These are phyloP conservation scores for Campylorhamphus procurvoides DNA, from an alignment of 2,113 vertebrate genomes.

Conservation along the genomic window DNA sequence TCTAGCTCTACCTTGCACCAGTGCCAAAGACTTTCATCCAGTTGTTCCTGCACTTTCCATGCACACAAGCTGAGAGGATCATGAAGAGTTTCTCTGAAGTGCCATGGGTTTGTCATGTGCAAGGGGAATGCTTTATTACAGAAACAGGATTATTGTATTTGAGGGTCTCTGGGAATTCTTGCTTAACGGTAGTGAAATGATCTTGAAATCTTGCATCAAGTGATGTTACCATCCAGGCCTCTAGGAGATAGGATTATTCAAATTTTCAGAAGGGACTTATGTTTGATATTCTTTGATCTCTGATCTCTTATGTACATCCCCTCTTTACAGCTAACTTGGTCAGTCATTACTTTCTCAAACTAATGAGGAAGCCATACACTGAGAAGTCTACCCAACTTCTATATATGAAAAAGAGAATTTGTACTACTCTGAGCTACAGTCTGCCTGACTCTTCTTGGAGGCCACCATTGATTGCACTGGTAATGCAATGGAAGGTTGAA, in stretches of 20 bases:
- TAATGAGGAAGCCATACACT: background rate
- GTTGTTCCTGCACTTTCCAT: background rate
- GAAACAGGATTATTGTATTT: background rate
- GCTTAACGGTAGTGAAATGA: background rate
- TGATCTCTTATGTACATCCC: background rate
- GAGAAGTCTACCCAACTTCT: background rate
- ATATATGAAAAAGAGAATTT: background rate
- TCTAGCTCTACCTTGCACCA: background rate
- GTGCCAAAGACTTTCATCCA: background rate
- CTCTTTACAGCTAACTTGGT: background rate
- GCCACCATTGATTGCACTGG: background rate
- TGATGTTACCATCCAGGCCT: background rate
- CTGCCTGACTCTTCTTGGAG: background rate
- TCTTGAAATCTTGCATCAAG: background rate
- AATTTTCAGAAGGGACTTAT: background rate
- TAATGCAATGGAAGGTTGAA: background rate
- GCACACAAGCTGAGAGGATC: background rate
- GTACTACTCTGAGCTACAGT: background rate
- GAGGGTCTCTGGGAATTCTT: background rate
- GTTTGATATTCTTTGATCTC: background rate
- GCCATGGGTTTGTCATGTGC: background rate
- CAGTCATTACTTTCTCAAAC: background rate
- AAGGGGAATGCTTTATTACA: background rate
- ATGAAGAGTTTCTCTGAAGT: background rate
- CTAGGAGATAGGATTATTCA: background rate